Evolutionary conservation across 2,113 vertebrate species (phyloP).

Genomic region (Ciconia maguari): DNA sequence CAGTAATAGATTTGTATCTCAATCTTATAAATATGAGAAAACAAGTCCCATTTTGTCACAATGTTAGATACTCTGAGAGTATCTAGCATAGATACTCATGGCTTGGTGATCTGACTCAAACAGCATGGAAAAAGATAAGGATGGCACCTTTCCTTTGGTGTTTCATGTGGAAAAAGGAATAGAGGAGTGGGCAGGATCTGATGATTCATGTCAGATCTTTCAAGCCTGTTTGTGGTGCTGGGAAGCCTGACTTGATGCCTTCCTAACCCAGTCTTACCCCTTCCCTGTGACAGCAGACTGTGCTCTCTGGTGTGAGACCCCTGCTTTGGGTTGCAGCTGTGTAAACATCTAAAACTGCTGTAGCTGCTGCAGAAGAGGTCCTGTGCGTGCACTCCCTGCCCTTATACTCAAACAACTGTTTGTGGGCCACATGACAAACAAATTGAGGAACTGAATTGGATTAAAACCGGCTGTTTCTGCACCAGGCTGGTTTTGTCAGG

Average conservation of each 20-base stretch:
- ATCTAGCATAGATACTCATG: rapidly evolving
- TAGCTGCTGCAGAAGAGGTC: background rate
- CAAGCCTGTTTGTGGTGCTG: background rate
- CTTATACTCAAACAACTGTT: background rate
- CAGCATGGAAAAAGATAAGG: background rate
- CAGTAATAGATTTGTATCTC: background rate
- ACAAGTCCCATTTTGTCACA: background rate
- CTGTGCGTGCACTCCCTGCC: background rate
- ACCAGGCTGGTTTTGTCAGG: background rate
- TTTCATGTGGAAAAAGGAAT: background rate
- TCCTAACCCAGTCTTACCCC: background rate
- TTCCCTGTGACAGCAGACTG: background rate
- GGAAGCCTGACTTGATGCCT: background rate
- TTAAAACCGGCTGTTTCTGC: background rate
- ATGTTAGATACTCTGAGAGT: background rate
- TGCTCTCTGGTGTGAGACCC: background rate
- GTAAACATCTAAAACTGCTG: background rate
- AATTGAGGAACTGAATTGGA: background rate
- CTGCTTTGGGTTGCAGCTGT: background rate
- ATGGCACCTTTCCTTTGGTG: background rate
- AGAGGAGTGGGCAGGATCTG: background rate
- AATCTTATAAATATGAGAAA: background rate
- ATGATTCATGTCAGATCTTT: background rate
- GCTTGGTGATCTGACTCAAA: background rate
- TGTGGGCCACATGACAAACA: background rate